Evolutionary conservation across 92 coral and sea anemone species (phyloP).

Genomic region (Hydrozoanthus gracilis): DNA sequence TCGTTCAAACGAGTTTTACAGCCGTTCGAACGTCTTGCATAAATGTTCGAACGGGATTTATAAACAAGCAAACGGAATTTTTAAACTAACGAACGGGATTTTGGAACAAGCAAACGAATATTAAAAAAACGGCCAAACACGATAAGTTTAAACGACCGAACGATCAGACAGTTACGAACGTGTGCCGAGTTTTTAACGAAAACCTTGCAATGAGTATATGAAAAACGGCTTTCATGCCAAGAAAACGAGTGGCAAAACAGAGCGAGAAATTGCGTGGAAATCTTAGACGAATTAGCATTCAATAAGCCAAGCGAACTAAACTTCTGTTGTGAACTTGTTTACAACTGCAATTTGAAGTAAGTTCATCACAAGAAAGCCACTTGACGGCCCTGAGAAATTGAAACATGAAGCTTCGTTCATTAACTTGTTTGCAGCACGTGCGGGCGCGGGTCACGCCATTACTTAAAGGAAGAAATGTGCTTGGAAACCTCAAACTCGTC

Average conservation of each 20-base stretch:
- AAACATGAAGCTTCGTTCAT: no score
- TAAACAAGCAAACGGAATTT: not conserved
- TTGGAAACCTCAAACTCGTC: no score
- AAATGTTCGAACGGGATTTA: no score
- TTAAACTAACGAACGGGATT: not conserved
- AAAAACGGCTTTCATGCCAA: not conserved
- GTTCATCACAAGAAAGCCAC: no score
- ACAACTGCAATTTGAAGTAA: not conserved
- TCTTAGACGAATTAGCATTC: not conserved
- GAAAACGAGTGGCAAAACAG: no score
- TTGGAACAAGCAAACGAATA: not conserved
- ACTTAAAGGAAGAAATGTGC: not conserved
- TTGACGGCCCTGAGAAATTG: no score
- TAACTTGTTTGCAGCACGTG: no score
- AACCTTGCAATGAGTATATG: not conserved
- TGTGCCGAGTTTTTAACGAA: not conserved
- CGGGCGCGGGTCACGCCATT: not conserved
- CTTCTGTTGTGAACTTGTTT: no score
- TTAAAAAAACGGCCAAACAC: not conserved
- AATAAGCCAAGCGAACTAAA: not conserved
- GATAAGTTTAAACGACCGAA: not conserved
- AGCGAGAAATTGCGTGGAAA: not conserved
- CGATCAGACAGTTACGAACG: not conserved
- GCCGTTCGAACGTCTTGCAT: no score
- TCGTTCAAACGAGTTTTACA: no score